Evolutionary conservation across 2,797 vertebrate species (phyloP), one percentile per base, ranked within the genome.

Genomic region (Taenioides sp.): DNA sequence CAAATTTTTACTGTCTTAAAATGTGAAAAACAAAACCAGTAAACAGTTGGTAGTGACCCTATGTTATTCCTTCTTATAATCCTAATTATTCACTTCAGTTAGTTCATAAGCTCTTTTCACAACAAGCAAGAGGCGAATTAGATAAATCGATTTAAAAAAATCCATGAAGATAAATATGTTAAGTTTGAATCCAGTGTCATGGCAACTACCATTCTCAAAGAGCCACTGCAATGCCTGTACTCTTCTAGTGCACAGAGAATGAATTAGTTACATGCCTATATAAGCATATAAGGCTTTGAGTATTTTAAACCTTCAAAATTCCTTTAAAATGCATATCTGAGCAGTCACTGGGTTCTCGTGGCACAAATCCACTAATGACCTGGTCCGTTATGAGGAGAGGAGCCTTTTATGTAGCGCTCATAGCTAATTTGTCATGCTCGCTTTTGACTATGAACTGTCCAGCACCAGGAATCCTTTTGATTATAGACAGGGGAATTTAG

Each of bases 381-480:
- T 43, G 34, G 10, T 25, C 50, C 68, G 61, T 78, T 17, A 74
- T 23, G 27, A 55, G 63, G 40, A 14, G 28, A 0, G 47, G 52
- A 64, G 18, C 52, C 37, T 75, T 75, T 76, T 49, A 77, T 82
- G 52, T 1, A 25, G n/a, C 57, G 73, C 31, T 62, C 61, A 27
- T 11, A 25, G 60, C 60, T 37, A 22, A 71, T 77, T 69, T 67
- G 57, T 69, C 55, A 69, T 49, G 37, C 58, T 70, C 67, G 59
- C 58, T 73, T 9, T 69, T 1, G 28, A 71, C 59, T 27, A 7
- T 25, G 25, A 12, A 1, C 31, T 11, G 37, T 75, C 69, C 1
- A 9, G 23, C 58, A 77, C 67, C 57, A 78, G 76, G 64, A 79
- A 71, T 71, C 54, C 55, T 23, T 78, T 71, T 78, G 69, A 74